Percentiles rank a stretch among this genome's conserved stretches.
These are phyloP conservation scores for Apodemia mormo DNA, from an alignment of 2,888 invertebrate species.

Conservation along the genomic window DNA sequence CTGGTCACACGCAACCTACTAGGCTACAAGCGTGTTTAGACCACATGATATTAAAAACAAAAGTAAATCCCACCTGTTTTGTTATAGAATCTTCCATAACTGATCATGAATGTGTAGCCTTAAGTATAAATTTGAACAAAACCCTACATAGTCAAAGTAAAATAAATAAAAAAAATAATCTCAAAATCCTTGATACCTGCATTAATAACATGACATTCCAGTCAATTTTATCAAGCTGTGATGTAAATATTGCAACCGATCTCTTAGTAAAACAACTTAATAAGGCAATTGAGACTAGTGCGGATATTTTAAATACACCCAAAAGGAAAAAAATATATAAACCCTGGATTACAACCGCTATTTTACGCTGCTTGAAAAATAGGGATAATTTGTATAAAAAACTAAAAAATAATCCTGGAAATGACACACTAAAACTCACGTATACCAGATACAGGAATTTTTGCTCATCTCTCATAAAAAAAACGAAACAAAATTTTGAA, in stretches of 20 bases:
- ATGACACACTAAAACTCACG: neutral
- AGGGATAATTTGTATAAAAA: constrained; percentile 12
- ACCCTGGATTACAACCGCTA: neutral
- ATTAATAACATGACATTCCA: neutral
- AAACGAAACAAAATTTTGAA: neutral
- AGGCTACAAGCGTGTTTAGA: neutral
- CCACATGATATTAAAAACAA: neutral
- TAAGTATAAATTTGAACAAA: neutral
- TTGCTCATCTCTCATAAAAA: neutral
- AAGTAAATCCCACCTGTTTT: neutral
- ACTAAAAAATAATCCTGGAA: neutral
- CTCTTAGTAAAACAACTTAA: neutral
- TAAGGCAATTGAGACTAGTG: neutral
- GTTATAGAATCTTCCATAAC: neutral
- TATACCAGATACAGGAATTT: neutral
- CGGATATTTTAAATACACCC: too few relatives aligned
- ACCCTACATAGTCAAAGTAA: neutral
- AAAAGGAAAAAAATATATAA: constrained; percentile 1
- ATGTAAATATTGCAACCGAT: neutral
- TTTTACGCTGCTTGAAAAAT: neutral
- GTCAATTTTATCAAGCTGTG: neutral
- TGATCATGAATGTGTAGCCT: neutral
- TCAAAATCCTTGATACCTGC: too few relatives aligned
- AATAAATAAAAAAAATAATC: too few relatives aligned
- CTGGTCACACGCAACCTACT: constrained; percentile 21